A percentile compares a stretch with the other conserved stretches of the same genome.
Conservation (phyloP, 2,113 vertebrate genomes). For the Ranitomeya variabilis region DNA sequence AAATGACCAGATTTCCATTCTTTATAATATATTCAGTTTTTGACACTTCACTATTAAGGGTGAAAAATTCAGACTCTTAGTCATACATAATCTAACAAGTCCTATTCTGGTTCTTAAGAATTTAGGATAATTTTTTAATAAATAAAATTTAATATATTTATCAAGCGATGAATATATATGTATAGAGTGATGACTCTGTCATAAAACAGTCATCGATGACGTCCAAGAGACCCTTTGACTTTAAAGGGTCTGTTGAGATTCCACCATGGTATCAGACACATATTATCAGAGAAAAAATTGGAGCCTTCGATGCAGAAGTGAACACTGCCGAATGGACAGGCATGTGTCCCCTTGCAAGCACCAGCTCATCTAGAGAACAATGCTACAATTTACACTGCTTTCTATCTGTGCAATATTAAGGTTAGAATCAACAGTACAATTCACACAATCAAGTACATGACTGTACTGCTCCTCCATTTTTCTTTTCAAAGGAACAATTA, state of each 20-base stretch:
- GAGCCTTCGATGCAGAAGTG: too few relatives aligned
- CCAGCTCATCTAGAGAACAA: conserved; percentile 26
- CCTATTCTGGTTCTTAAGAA: background rate
- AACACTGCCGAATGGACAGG: background rate
- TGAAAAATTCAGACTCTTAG: background rate
- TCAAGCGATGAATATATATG: background rate
- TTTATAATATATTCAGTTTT: too few relatives aligned
- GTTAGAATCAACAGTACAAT: background rate
- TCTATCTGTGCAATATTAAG: background rate
- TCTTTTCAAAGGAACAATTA: background rate
- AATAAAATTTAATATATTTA: background rate
- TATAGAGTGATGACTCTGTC: too few relatives aligned
- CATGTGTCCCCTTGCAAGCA: background rate
- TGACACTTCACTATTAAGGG: too few relatives aligned
- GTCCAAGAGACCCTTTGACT: too few relatives aligned
- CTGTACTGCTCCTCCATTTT: background rate
- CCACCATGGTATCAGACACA: too few relatives aligned
- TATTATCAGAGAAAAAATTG: too few relatives aligned
- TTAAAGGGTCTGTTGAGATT: too few relatives aligned
- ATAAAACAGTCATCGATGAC: too few relatives aligned
- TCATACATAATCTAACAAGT: background rate
- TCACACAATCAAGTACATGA: background rate
- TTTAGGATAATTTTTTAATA: background rate
- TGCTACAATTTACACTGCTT: background rate
- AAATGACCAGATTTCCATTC: too few relatives aligned